Evolutionary conservation across 2,113 vertebrate genomes (phyloP).

Genomic region (Lycocorax pyrrhopterus): DNA sequence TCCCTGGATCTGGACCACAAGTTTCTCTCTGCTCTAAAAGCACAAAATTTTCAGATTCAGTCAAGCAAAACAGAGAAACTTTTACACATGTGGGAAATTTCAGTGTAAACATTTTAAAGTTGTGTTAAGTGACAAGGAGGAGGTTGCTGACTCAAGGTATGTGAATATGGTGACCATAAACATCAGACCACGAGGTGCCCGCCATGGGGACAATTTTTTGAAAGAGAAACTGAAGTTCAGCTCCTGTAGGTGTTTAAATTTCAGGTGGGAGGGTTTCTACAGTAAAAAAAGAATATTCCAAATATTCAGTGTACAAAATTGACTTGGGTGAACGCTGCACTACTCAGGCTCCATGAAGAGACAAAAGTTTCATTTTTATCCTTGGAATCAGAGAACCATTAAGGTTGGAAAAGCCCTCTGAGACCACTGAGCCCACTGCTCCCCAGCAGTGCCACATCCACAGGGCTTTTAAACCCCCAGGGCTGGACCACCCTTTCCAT

Average conservation of each 20-base stretch:
- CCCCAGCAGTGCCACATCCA: not conserved
- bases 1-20: not conserved
- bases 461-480: not conserved
- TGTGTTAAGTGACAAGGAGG: not conserved
- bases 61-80: not conserved
- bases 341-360: not conserved
- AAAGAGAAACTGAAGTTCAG: not conserved
- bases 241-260: not conserved
- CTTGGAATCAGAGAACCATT: not conserved
- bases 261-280: not conserved
- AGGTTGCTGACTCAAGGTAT: not conserved
- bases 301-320: accelerated
- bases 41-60: not conserved
- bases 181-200: not conserved
- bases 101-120: not conserved
- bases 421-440: not conserved
- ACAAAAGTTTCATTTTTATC: not conserved
- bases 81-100: accelerated
- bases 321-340: not conserved
- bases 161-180: not conserved
- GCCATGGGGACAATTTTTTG: not conserved
- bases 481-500: not conserved
- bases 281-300: not conserved
- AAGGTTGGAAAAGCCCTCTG: not conserved
- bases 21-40: not conserved